Evolutionary conservation across 2,113 vertebrate species (phyloP).

Genomic region (Albula goreensis): DNA sequence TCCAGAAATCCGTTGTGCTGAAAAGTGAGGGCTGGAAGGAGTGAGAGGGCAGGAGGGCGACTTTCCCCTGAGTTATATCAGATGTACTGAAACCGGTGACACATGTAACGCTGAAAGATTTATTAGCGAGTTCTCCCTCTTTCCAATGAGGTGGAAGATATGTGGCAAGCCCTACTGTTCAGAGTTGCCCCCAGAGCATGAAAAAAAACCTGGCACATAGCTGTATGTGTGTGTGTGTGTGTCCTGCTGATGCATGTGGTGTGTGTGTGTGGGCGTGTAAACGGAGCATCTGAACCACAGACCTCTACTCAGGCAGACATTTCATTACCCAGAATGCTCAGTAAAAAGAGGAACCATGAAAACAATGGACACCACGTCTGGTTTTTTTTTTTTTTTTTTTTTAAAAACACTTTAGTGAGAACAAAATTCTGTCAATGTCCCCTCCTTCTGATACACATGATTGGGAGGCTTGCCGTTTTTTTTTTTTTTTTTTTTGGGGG

Average conservation of each 20-base stretch:
- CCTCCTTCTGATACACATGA: background rate
- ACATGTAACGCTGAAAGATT: constrained; percentile 20
- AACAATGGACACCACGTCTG: constrained; percentile 51
- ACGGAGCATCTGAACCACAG: constrained; percentile 39
- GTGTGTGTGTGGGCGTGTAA: constrained; percentile 20
- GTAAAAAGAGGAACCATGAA: constrained; percentile 52
- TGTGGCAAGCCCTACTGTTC: constrained; percentile 8
- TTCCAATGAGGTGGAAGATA: constrained; percentile 40
- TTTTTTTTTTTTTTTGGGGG: too few relatives aligned
- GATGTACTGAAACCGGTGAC: background rate
- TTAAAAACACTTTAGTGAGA: background rate
- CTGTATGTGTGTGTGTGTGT: background rate
- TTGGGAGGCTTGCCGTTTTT: background rate
- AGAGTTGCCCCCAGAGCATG: constrained; percentile 34
- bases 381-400: too few relatives aligned
- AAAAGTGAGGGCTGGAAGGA: constrained; percentile 15
- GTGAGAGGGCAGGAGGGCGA: constrained; percentile 11
- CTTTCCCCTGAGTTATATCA: background rate
- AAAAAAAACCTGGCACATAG: constrained; percentile 20
- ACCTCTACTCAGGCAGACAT: constrained; percentile 41
- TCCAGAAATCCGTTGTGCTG: background rate
- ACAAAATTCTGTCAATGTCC: background rate
- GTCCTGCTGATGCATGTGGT: background rate
- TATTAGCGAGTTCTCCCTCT: constrained; percentile 43
- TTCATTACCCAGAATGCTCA: constrained; percentile 51